phyloP scores from a whole-genome alignment of 2,113 vertebrate species.

The Ctenomys sociabilis region DNA sequence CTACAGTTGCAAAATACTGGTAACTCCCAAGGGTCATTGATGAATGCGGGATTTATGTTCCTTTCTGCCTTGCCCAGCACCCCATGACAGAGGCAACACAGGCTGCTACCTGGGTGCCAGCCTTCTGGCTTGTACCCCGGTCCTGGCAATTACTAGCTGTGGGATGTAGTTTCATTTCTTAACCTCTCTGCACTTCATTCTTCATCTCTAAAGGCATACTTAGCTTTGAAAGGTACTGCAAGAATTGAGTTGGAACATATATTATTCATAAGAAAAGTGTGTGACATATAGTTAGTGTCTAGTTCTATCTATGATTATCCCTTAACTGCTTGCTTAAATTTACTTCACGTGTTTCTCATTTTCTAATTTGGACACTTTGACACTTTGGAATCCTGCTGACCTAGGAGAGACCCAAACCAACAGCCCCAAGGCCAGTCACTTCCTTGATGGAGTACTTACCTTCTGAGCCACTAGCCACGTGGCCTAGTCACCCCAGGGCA shows the following conservation, averaged over 20 bases:
- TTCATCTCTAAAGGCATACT: neutral
- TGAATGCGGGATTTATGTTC: neutral
- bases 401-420: neutral
- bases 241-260: neutral
- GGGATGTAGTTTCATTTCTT: neutral
- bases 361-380: neutral
- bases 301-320: neutral
- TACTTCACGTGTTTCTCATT: neutral
- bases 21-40: neutral
- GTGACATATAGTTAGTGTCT: neutral
- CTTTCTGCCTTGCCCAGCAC: neutral
- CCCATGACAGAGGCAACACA: too few relatives aligned
- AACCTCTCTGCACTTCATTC: conserved; percentile 1
- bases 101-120: neutral
- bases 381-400: neutral
- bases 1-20: neutral
- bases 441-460: neutral
- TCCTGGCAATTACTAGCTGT: neutral
- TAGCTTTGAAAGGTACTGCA: neutral
- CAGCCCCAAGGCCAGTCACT: neutral
- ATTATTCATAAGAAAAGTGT: neutral
- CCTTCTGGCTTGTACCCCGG: too few relatives aligned
- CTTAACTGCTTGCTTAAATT: neutral
- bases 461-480: neutral
- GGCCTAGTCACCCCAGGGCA: neutral